Conservation (phyloP, 2,113 vertebrate species). For the Xiphophorus couchianus region DNA sequence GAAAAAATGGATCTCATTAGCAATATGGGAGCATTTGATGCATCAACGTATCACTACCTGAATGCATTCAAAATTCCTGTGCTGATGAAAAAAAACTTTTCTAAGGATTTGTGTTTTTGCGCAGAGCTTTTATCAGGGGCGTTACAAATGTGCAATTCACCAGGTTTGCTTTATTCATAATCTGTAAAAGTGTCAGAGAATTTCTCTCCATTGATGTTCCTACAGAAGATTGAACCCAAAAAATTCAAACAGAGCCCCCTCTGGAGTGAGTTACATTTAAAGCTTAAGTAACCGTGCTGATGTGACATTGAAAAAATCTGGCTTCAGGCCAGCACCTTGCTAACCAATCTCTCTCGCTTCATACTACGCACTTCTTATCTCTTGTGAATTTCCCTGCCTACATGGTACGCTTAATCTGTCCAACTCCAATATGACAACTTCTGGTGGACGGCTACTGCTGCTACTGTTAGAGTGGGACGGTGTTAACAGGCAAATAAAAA, state of each 20-base stretch:
- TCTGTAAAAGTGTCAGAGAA: not conserved
- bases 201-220: not conserved
- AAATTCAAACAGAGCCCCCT: not conserved
- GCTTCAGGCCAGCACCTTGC: not conserved
- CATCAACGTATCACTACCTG: not conserved
- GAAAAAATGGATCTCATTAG: not conserved
- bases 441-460: not conserved
- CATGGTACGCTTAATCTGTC: constrained; percentile 2
- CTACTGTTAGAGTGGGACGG: constrained; percentile 5
- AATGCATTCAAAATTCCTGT: too few relatives aligned
- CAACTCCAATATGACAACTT: constrained; percentile 6
- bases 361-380: not conserved
- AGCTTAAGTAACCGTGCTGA: constrained; percentile 1
- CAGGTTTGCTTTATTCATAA: not conserved
- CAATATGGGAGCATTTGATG: too few relatives aligned
- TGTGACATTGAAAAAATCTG: not conserved
- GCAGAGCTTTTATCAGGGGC: not conserved
- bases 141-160: not conserved
- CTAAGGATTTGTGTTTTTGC: not conserved
- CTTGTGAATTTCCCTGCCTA: not conserved
- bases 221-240: not conserved
- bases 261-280: not conserved
- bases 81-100: not conserved
- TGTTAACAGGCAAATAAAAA: constrained; percentile 30
- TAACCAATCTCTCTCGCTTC: constrained; percentile 5